Evolutionary conservation across 1,140 invertebrate genomes (phyloP).

Genomic region (Teleopsis dalmanni): DNA sequence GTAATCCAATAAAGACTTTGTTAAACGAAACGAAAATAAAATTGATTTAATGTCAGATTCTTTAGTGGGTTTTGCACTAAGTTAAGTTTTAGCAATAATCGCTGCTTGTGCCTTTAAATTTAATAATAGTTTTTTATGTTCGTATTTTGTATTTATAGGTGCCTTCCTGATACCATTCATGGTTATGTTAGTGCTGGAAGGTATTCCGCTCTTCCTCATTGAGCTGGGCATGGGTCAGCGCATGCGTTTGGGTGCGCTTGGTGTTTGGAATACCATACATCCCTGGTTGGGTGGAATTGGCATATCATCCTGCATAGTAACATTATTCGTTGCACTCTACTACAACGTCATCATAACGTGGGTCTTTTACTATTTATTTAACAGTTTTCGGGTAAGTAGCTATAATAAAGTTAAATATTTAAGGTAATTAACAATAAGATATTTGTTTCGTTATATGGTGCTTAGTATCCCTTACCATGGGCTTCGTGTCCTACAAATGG

Average conservation of each 20-base stretch:
- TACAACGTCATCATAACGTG: conserved; percentile 99
- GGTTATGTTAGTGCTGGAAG: conserved; percentile 87
- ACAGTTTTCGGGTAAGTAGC: conserved; percentile 70
- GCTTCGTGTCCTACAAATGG: conserved; percentile 71
- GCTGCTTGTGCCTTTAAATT: too few species aligned
- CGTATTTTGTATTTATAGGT: conserved; percentile 63
- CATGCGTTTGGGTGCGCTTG: conserved; percentile 80
- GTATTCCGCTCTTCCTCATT: conserved; percentile 87
- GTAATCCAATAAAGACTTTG: too few species aligned
- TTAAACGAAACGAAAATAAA: too few species aligned
- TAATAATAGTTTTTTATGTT: too few species aligned
- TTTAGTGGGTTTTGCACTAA: too few species aligned
- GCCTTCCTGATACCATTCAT: conserved; percentile 96
- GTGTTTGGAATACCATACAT: conserved; percentile 90
- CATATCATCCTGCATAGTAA: conserved; percentile 85
- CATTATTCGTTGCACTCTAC: conserved; percentile 86
- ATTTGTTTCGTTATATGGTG: conserved; percentile 10
- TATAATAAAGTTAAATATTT: background rate
- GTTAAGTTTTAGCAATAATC: too few species aligned
- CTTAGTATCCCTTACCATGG: conserved; percentile 73
- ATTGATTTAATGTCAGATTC: too few species aligned
- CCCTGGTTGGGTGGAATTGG: conserved; percentile 86
- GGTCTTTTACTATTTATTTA: conserved; percentile 94
- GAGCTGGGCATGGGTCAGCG: conserved; percentile 89
- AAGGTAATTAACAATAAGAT: background rate